phyloP scores from a whole-genome alignment of 2,888 invertebrate species.

The Allacma fusca region DNA sequence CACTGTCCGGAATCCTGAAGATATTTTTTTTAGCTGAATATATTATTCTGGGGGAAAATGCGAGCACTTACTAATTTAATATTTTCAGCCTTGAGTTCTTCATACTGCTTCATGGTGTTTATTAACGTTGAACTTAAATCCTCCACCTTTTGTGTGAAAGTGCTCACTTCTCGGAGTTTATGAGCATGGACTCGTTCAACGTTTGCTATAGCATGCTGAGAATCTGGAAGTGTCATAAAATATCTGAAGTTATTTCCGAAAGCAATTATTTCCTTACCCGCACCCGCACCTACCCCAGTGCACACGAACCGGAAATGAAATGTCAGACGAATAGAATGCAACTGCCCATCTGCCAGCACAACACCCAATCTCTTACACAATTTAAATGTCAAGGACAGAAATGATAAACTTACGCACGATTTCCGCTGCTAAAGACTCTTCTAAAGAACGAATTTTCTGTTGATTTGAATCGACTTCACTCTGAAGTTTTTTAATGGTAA shows the following conservation, averaged over 20 bases:
- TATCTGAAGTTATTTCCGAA: neutral
- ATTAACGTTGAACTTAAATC: constrained; percentile 30
- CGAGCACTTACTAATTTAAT: constrained; percentile 30
- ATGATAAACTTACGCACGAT: constrained; percentile 41
- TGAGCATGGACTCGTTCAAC: constrained; percentile 35
- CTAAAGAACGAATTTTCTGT: constrained; percentile 35
- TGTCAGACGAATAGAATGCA: neutral
- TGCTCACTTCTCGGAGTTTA: constrained; percentile 35
- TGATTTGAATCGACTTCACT: constrained; percentile 28
- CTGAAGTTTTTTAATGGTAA: constrained; percentile 20
- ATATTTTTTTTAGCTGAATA: no score
- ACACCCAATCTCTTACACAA: no score
- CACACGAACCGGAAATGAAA: neutral
- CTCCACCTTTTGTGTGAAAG: constrained; percentile 32
- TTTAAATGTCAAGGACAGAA: no score
- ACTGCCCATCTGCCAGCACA: no score
- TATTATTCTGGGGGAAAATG: no score
- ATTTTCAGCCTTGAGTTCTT: constrained; percentile 20
- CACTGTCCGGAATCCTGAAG: no score
- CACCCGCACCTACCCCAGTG: neutral
- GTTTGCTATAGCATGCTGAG: constrained; percentile 39
- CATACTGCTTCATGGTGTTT: constrained; percentile 3
- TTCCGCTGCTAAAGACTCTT: constrained; percentile 43
- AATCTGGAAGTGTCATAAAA: constrained; percentile 22
- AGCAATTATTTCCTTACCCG: neutral